Evolutionary conservation across 2,888 invertebrate species (phyloP).

Genomic region (Rhamnusium bicolor): DNA sequence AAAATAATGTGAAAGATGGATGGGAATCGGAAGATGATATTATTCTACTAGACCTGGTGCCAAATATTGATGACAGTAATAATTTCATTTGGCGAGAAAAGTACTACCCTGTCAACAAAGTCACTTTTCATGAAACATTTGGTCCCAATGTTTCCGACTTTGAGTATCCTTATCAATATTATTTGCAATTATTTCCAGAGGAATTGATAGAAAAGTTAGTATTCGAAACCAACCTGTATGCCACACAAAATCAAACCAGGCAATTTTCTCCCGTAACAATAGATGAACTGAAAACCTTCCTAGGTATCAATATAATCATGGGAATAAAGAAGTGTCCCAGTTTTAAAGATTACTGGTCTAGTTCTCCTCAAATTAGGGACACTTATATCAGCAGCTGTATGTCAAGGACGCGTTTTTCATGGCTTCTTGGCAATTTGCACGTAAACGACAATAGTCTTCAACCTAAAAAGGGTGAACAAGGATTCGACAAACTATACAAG

Average conservation of each 20-base stretch:
- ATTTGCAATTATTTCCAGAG: no score
- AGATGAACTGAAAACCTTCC: slow-evolving; percentile 28
- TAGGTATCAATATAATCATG: slow-evolving; percentile 41
- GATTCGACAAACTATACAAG: slow-evolving; percentile 55
- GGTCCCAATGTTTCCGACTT: no score
- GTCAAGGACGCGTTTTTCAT: slow-evolving; percentile 41
- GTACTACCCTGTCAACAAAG: background rate
- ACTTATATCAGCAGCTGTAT: slow-evolving; percentile 37
- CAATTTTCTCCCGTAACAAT: background rate
- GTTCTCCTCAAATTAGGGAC: slow-evolving; percentile 33
- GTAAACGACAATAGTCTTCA: slow-evolving; percentile 50
- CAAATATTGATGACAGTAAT: no score
- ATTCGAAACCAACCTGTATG: slow-evolving; percentile 5
- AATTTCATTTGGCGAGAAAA: no score
- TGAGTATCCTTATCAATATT: no score
- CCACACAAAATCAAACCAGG: background rate
- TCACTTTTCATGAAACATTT: no score
- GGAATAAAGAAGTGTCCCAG: slow-evolving; percentile 44
- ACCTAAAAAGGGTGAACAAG: slow-evolving; percentile 41
- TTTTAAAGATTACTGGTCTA: slow-evolving; percentile 44
- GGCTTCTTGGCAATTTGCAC: slow-evolving; percentile 47
- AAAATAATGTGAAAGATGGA: no score
- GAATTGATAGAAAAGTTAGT: background rate
- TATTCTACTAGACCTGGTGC: no score
- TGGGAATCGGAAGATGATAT: no score